Evolutionary conservation across 2,888 invertebrate genomes (phyloP).

Genomic region (Zygaena filipendulae): DNA sequence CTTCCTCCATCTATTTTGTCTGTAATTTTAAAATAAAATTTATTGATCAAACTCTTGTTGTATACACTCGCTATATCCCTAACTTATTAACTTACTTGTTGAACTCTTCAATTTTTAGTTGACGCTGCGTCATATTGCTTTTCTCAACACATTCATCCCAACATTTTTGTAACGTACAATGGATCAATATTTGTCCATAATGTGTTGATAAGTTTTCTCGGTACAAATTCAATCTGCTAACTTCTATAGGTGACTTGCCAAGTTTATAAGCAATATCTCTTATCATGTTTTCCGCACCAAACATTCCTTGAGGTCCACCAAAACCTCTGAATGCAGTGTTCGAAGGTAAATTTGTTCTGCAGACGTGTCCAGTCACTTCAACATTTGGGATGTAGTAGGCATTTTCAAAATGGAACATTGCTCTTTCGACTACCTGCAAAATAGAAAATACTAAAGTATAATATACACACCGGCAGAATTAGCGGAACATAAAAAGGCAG

Average conservation of each 20-base stretch:
- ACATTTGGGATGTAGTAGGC: slow-evolving; percentile 83
- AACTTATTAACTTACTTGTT: slow-evolving; percentile 72
- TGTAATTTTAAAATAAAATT: slow-evolving; percentile 45
- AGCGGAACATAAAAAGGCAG: too few relatives aligned
- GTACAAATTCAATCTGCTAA: slow-evolving; percentile 81
- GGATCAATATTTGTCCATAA: slow-evolving; percentile 77
- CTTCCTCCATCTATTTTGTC: slow-evolving; percentile 85
- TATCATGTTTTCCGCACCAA: slow-evolving; percentile 82
- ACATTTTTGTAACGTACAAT: slow-evolving; percentile 80
- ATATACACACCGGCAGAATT: too few relatives aligned
- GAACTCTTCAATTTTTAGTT: slow-evolving; percentile 70
- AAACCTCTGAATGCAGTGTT: slow-evolving; percentile 96
- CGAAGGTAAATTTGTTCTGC: slow-evolving; percentile 90
- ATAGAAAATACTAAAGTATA: slow-evolving; percentile 7
- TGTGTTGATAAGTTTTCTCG: slow-evolving; percentile 81
- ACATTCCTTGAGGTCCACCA: slow-evolving; percentile 93
- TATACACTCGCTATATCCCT: too few relatives aligned
- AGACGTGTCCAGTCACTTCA: slow-evolving; percentile 76
- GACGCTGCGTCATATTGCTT: slow-evolving; percentile 72
- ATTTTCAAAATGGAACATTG: slow-evolving; percentile 87
- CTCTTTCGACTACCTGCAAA: slow-evolving; percentile 80
- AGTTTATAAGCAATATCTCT: slow-evolving; percentile 79
- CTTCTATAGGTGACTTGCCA: slow-evolving; percentile 71
- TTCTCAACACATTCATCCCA: slow-evolving; percentile 81
- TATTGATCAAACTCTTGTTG: too few relatives aligned